Conservation (phyloP, 2,888 invertebrate species). For the Eubasilissa splendida region DNA sequence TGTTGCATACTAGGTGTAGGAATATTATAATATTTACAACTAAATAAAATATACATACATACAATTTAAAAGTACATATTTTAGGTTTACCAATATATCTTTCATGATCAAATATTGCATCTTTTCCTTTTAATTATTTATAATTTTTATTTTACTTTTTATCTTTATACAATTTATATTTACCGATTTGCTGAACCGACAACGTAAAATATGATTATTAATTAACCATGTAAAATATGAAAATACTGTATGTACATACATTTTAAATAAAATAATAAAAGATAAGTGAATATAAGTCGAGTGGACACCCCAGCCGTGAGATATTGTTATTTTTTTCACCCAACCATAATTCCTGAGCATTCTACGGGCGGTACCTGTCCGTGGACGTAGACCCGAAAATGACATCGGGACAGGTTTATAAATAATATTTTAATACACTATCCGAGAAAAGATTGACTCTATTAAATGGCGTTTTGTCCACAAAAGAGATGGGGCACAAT, state of each 20-base stretch:
- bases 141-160: too few relatives aligned
- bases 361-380: constrained; percentile 26
- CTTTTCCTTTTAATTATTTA: too few relatives aligned
- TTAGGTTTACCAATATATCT: background rate
- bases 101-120: too few relatives aligned
- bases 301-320: constrained; percentile 21
- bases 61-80: background rate
- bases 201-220: too few relatives aligned
- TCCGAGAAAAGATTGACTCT: constrained; percentile 45
- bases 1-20: too few relatives aligned
- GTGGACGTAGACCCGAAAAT: constrained; percentile 41
- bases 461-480: constrained; percentile 54
- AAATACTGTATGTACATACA: too few relatives aligned
- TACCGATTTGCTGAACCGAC: too few relatives aligned
- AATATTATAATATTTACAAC: too few relatives aligned
- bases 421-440: constrained; percentile 56
- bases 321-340: constrained; percentile 35
- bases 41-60: too few relatives aligned
- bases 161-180: too few relatives aligned
- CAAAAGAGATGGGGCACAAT: constrained; percentile 41
- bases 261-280: too few relatives aligned
- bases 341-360: constrained; percentile 26
- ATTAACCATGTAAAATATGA: too few relatives aligned
- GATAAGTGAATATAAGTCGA: background rate
- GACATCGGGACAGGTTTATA: constrained; percentile 52